Conservation (phyloP, 2,888 invertebrate genomes). For the Harmothoe impar region DNA sequence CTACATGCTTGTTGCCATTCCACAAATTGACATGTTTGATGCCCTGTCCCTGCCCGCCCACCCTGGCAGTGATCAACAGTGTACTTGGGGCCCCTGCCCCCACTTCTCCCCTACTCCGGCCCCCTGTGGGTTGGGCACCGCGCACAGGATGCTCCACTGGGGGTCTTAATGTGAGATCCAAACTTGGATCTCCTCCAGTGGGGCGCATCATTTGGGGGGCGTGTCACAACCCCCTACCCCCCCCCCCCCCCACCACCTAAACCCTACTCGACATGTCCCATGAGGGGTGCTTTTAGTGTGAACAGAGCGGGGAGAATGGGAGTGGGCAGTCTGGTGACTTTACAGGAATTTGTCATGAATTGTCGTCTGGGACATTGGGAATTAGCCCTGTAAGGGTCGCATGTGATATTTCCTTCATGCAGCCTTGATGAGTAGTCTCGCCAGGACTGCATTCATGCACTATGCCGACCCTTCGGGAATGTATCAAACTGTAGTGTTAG, state of each 20-base stretch:
- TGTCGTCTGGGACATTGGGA: conserved; percentile 12
- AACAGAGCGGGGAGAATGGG: not conserved
- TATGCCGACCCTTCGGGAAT: no score
- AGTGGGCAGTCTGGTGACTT: not conserved
- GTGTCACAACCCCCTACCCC: conserved; percentile 13
- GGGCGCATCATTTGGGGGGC: conserved; percentile 32
- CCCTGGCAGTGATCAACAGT: conserved; percentile 26
- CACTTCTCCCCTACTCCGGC: no score
- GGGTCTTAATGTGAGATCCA: conserved; percentile 4
- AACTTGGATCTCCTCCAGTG: not conserved
- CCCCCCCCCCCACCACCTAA: not conserved
- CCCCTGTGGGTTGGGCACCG: not conserved
- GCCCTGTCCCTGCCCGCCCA: not conserved
- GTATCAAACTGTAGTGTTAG: no score
- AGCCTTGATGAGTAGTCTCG: no score
- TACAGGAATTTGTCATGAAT: not conserved
- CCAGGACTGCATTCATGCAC: no score
- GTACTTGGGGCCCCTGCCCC: not conserved
- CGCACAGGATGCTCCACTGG: not conserved
- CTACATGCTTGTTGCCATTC: not conserved
- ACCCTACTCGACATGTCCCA: not conserved
- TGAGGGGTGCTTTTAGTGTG: not conserved
- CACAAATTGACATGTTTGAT: conserved; percentile 13
- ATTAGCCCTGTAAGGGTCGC: not conserved
- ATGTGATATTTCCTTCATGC: no score